Percentiles rank a stretch among this genome's conserved stretches.
These are phyloP conservation scores for Falco biarmicus DNA, from an alignment of 2,797 vertebrate genomes.

Conservation along the genomic window DNA sequence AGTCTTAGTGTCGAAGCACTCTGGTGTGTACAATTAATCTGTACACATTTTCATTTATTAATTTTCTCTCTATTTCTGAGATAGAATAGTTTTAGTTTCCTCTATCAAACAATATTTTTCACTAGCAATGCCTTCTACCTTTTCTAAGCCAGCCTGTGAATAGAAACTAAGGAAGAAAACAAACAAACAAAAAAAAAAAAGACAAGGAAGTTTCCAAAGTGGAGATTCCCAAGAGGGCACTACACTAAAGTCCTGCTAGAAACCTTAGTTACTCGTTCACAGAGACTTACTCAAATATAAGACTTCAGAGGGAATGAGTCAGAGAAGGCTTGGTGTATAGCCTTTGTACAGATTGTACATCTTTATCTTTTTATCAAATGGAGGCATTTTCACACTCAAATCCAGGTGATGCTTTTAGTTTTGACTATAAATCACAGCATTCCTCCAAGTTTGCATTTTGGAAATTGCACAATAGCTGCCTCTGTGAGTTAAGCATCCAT, in stretches of 20 bases:
- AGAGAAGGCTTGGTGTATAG: neutral
- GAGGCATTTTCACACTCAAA: neutral
- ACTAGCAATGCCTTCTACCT: neutral
- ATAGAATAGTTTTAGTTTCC: neutral
- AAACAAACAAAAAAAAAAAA: neutral
- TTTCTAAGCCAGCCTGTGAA: constrained; percentile 1
- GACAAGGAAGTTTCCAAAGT: neutral
- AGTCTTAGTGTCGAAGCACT: neutral
- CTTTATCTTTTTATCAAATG: neutral
- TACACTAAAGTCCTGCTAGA: neutral
- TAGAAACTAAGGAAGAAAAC: constrained; percentile 22
- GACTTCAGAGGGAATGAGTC: neutral
- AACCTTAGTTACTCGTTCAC: neutral
- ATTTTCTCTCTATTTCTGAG: neutral
- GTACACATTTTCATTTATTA: no score
- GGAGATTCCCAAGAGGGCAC: neutral
- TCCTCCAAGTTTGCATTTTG: neutral
- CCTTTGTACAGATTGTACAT: neutral
- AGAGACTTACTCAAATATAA: neutral
- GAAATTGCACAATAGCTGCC: neutral
- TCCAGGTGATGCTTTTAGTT: neutral
- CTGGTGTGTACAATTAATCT: neutral
- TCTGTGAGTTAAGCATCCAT: neutral
- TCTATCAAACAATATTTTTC: neutral
- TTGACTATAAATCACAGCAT: neutral